Evolutionary conservation across 2,797 vertebrate species (phyloP), one percentile per base, ranked within the genome.

Genomic region (Acrocephalus scirpaceus): DNA sequence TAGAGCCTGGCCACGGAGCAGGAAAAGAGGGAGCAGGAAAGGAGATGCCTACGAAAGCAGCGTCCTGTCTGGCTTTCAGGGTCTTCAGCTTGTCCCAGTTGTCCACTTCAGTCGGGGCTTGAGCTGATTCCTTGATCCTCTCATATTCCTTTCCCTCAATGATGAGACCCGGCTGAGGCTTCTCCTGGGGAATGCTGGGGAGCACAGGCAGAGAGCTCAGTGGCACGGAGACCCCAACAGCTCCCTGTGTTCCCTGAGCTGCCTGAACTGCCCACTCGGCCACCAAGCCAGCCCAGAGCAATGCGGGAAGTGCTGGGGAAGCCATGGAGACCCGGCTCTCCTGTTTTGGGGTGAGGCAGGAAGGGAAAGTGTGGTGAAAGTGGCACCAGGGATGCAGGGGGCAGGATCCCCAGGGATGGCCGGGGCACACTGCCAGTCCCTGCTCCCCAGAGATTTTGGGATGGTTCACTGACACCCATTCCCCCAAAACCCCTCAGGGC

Each of bases 101-200:
- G 48, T 98, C 98, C 85, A 97, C 97, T 69, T 95, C 95, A 42
- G 93, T 97, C 21, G 93, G 82, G 40, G 98, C 77, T 2, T 11
- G 96, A 57, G 98, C 98, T 5, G 96, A 93, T 10, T 86, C 95
- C 47, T 96, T 96, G 48, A 99, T 98, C 69, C 97, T 97, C 61
- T 98, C 58, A n/a, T 98, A 98, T 62, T 99, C 98, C 81, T 97
- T 71, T 4, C 67, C 84, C 10, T 95, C 89, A 6, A 99, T 97
- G 75, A 99, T 96, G 23, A 99, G 82, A n/a, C 98, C 98, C 1
- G 98, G 97, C 0, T 97, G 96, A 1, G 98, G 98, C 53, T 98
- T 98, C 73, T 97, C 91, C 8, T 51, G 85, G 13, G 98, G 98
- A 40, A 99, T 61, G 56, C 99, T 99, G 92, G 29, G 56, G 50